Percentiles rank a stretch among this genome's conserved stretches.
phyloP scores from a whole-genome alignment of 2,113 vertebrate species.

The Lasiurus borealis region DNA sequence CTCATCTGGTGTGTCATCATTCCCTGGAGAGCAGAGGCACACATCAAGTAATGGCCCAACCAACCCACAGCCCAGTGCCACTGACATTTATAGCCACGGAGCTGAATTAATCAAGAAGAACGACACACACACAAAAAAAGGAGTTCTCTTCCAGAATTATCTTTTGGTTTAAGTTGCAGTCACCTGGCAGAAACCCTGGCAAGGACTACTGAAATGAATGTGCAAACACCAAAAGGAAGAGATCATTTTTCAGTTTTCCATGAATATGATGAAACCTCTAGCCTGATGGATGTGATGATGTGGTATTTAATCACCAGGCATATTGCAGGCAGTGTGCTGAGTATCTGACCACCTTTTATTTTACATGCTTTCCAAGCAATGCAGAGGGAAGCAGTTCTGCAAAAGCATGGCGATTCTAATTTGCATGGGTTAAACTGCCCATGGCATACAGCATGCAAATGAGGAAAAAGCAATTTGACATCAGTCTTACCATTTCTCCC shows the following conservation, averaged over 20 bases:
- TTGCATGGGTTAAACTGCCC: slow-evolving; percentile 87
- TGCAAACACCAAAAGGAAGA: slow-evolving; percentile 72
- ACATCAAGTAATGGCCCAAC: slow-evolving; percentile 69
- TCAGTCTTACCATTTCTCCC: slow-evolving; percentile 92
- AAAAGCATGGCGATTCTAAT: slow-evolving; percentile 87
- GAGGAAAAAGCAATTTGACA: slow-evolving; percentile 87
- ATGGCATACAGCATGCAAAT: slow-evolving; percentile 88
- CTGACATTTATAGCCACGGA: slow-evolving; percentile 81
- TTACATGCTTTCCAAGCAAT: slow-evolving; percentile 90
- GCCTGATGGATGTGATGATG: slow-evolving; percentile 87
- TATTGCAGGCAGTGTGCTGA: slow-evolving; percentile 87
- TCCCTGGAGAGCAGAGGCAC: slow-evolving; percentile 76
- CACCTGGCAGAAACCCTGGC: slow-evolving; percentile 65
- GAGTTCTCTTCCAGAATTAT: slow-evolving; percentile 77
- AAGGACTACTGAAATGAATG: slow-evolving; percentile 58
- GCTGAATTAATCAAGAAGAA: slow-evolving; percentile 73
- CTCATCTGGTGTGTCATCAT: slow-evolving; percentile 71
- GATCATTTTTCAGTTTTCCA: slow-evolving; percentile 87
- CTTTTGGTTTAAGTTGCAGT: slow-evolving; percentile 63
- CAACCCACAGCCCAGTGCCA: slow-evolving; percentile 78
- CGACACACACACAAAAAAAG: slow-evolving; percentile 41
- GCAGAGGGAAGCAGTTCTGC: slow-evolving; percentile 88
- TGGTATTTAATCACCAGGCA: slow-evolving; percentile 85
- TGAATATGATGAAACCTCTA: slow-evolving; percentile 86
- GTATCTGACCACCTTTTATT: slow-evolving; percentile 78